A percentile compares a stretch with the other conserved stretches of the same genome.
These are phyloP conservation scores for Amphimallon solstitiale DNA, from an alignment of 2,888 invertebrate species.

Conservation along the genomic window DNA sequence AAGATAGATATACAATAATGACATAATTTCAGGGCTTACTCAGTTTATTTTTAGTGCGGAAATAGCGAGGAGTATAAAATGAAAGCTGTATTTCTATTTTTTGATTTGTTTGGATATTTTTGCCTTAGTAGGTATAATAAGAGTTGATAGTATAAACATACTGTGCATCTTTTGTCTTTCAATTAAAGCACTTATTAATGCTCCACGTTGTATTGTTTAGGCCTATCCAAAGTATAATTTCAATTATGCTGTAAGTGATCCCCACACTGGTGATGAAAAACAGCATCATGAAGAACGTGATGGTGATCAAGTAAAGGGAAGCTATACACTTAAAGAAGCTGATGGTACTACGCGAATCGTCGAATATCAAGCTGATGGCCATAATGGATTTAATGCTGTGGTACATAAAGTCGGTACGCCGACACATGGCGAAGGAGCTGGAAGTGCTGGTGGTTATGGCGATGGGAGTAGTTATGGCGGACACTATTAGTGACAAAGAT, in stretches of 20 bases:
- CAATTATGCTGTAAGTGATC: conserved; percentile 70
- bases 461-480: conserved; percentile 43
- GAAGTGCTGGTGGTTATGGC: conserved; percentile 41
- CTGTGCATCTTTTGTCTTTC: no score
- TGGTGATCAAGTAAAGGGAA: conserved; percentile 71
- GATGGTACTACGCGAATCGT: conserved; percentile 70
- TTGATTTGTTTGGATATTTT: no score
- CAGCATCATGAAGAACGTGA: conserved; percentile 72
- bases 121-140: no score
- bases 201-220: conserved; percentile 57
- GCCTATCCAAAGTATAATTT: conserved; percentile 69
- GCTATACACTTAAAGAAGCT: conserved; percentile 68
- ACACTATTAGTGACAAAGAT: conserved; percentile 23
- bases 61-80: no score
- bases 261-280: conserved; percentile 70
- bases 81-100: no score
- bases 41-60: no score
- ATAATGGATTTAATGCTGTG: conserved; percentile 70
- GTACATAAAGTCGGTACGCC: conserved; percentile 66
- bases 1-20: no score
- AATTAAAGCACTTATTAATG: not conserved
- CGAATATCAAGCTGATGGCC: conserved; percentile 70
- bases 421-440: conserved; percentile 34
- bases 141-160: no score
- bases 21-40: no score